Evolutionary conservation across 2,888 invertebrate species (phyloP), one percentile per base, ranked within the genome.

Genomic region (Alentia gelatinosa): DNA sequence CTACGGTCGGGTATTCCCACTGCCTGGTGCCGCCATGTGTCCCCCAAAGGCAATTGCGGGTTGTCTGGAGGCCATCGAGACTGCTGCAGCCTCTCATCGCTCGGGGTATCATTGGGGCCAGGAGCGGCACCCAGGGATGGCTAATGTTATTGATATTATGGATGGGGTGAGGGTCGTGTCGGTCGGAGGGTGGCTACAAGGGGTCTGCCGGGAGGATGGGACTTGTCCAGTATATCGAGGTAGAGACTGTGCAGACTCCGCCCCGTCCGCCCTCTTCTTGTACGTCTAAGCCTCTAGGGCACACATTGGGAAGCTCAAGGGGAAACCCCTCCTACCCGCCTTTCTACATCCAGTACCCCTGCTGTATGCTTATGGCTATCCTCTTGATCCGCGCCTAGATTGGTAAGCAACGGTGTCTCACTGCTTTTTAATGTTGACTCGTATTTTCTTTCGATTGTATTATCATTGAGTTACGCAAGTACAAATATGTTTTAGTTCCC

Each of bases 101-200:
- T 30, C 68, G 30, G 3, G 79, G 79, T 35, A 79, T 79, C 79
- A 23, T 15, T 35, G 37, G 79, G 79, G 23, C 23, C 19, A 5
- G 15, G 15, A 9, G 19, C 5, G 63, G 15, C 5, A 5, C n/a
- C 37, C n/a, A 15, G 37, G n/a, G 39, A 35, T 35, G 79, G 79
- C 79, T 79, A 79, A 79, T 79, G 79, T 79, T 79, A 79, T 79
- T 79, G 79, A 79, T 79, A 79, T 79, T 79, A 79, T 79, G 79
- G 79, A 79, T 79, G 37, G 39, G 9, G 37, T 1, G 35, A 35
- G 63, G n/a, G 63, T 12, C n/a, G 47, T 12, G 47, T 9, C 19
- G 74, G 37, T 19, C 0, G 79, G 12, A 37, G 37, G 79, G 37
- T 39, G 35, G 37, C 39, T 79, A 79, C 79, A 79, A 39, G 79